Percentiles rank a stretch among this genome's conserved stretches.
Evolutionary conservation across 1,140 invertebrate genomes (phyloP).

Genomic region (Leptonema lineaticorne): DNA sequence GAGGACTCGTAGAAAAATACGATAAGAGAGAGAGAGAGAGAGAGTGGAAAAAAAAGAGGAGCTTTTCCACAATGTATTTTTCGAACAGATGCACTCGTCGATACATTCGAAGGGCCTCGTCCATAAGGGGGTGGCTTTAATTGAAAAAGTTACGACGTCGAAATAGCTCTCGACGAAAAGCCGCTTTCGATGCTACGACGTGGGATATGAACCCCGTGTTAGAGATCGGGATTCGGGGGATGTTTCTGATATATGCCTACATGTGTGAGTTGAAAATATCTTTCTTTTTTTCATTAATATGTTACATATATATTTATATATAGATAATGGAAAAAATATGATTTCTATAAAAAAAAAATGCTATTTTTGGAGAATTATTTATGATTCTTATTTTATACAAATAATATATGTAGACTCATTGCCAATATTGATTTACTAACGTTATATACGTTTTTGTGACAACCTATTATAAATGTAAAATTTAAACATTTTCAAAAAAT

Average conservation of each 20-base stretch:
- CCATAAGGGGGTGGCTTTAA: constrained; percentile 14
- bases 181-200: neutral
- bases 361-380: no score
- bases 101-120: neutral
- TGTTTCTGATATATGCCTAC: no score
- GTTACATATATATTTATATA: neutral
- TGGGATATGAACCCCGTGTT: neutral
- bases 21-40: no score
- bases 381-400: no score
- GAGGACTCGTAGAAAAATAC: neutral
- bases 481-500: no score
- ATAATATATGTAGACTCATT: no score
- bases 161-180: neutral
- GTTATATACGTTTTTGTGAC: no score
- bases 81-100: constrained; percentile 12
- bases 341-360: no score
- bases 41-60: neutral
- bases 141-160: constrained; percentile 19
- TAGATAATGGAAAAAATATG: neutral
- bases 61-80: neutral
- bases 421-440: no score
- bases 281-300: no score
- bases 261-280: no score
- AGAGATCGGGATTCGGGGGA: neutral
- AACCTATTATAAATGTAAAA: no score